A percentile compares a stretch with the other conserved stretches of the same genome.
These are phyloP conservation scores for Falco naumanni DNA, from an alignment of 2,797 vertebrate species.

Conservation along the genomic window DNA sequence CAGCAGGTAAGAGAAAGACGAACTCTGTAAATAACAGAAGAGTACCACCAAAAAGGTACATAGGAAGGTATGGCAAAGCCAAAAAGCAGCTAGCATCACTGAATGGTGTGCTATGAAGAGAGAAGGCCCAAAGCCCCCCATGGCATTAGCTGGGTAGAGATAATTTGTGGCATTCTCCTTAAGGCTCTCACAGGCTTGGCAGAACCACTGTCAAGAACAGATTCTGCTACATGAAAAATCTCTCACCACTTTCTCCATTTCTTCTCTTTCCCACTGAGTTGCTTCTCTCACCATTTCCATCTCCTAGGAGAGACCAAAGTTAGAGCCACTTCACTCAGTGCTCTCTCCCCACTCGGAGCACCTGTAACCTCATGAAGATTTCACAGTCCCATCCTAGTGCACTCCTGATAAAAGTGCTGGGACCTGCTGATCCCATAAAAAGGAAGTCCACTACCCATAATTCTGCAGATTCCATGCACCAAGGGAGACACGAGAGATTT, in stretches of 20 bases:
- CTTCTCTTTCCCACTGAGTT: slow-evolving; percentile 91
- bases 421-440: not conserved
- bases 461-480: not conserved
- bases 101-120: rapidly evolving
- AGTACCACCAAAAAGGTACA: not conserved
- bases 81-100: not conserved
- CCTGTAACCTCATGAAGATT: not conserved
- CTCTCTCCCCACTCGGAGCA: not conserved
- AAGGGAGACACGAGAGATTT: not conserved
- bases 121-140: not conserved
- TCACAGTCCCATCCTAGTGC: rapidly evolving
- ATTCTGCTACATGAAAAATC: not conserved
- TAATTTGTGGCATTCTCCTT: not conserved
- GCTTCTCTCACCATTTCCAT: slow-evolving; percentile 91
- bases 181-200: not conserved
- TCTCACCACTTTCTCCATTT: slow-evolving; percentile 94
- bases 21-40: not conserved
- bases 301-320: slow-evolving; percentile 80
- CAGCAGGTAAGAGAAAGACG: not conserved
- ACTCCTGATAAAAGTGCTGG: not conserved
- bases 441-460: not conserved
- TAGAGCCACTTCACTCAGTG: not conserved
- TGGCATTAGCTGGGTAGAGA: not conserved
- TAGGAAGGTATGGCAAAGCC: not conserved
- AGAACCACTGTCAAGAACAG: not conserved